Evolutionary conservation across 2,797 vertebrate genomes (phyloP).

Genomic region (Acanthiza pusilla): DNA sequence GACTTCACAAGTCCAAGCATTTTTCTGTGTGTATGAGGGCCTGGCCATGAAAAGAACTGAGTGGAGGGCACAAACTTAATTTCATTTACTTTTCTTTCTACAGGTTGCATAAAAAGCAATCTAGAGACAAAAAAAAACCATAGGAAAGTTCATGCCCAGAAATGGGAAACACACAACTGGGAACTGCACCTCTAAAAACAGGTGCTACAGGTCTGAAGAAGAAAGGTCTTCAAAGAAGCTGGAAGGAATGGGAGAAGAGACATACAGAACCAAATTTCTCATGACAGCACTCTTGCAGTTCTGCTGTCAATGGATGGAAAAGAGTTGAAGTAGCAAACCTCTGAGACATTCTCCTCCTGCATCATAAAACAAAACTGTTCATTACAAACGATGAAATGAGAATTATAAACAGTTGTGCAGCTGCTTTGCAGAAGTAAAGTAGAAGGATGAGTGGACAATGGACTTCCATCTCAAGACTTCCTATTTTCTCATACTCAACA

Average conservation of each 20-base stretch:
- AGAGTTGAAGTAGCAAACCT: background rate
- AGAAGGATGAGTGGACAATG: background rate
- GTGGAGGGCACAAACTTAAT: background rate
- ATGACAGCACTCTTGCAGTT: background rate
- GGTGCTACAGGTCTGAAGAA: background rate
- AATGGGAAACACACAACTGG: background rate
- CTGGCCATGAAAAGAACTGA: background rate
- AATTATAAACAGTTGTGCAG: background rate
- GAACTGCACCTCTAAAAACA: background rate
- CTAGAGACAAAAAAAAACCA: background rate
- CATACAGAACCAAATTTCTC: background rate
- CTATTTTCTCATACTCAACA: background rate
- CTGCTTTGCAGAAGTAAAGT: background rate
- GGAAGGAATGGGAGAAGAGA: background rate
- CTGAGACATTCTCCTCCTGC: background rate
- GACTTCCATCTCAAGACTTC: background rate
- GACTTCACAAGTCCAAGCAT: background rate
- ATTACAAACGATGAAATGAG: background rate
- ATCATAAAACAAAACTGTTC: background rate
- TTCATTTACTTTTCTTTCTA: background rate
- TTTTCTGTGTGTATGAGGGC: background rate
- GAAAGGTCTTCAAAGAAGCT: background rate
- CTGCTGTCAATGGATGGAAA: background rate
- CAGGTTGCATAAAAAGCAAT: background rate
- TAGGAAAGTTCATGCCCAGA: background rate